Conservation (phyloP, 1,140 invertebrate genomes). For the Nasonia longicornis region DNA sequence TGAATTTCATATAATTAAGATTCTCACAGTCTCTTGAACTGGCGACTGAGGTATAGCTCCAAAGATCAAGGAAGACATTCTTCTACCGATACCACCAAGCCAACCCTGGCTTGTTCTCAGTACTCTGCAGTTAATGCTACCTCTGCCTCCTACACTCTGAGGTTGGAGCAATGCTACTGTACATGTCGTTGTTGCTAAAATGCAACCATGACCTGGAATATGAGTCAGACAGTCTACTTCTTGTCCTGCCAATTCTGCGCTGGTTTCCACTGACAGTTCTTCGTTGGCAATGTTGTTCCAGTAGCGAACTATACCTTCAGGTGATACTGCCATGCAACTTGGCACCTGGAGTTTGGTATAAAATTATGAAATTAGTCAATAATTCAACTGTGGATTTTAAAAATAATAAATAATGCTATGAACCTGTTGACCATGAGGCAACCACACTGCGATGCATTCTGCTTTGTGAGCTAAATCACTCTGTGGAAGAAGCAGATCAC, state of each 20-base stretch:
- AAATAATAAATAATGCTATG: conserved; percentile 1
- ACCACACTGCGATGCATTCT: conserved; percentile 86
- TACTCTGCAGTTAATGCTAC: conserved; percentile 77
- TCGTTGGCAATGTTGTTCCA: conserved; percentile 93
- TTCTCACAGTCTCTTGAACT: conserved; percentile 82
- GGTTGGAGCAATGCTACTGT: conserved; percentile 85
- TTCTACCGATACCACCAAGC: conserved; percentile 86
- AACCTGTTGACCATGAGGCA: conserved; percentile 76
- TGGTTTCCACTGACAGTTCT: conserved; percentile 85
- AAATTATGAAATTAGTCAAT: conserved; percentile 14
- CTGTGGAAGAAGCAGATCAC: conserved; percentile 88
- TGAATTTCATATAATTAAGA: not conserved
- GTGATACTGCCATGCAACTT: conserved; percentile 91
- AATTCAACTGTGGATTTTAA: conserved; percentile 22
- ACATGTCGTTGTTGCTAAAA: conserved; percentile 92
- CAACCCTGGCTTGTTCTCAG: conserved; percentile 85
- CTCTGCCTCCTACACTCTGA: conserved; percentile 72
- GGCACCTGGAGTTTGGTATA: conserved; percentile 71
- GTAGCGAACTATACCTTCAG: conserved; percentile 91
- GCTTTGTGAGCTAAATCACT: conserved; percentile 93
- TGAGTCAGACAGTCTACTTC: conserved; percentile 85
- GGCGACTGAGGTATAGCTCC: conserved; percentile 80
- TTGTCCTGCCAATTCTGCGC: conserved; percentile 82
- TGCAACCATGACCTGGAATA: conserved; percentile 79
- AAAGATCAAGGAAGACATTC: conserved; percentile 90